These are phyloP conservation scores for Adineta ricciae DNA, from an alignment of 2,888 invertebrate species.

Conservation along the genomic window DNA sequence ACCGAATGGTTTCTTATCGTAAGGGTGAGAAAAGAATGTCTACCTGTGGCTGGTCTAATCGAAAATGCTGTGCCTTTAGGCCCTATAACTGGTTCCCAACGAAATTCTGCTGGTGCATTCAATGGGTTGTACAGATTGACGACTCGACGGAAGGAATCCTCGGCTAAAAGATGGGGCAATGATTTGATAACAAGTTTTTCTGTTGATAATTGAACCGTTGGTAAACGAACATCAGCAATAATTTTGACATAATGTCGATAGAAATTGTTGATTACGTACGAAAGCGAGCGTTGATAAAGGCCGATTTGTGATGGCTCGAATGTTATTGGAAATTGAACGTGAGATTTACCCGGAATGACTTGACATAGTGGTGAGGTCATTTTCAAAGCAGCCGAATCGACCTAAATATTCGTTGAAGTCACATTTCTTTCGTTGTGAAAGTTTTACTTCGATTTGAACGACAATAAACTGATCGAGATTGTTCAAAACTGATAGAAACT, in stretches of 20 bases:
- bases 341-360: slow-evolving; percentile 47
- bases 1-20: background rate
- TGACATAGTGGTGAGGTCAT: slow-evolving; percentile 49
- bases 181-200: slow-evolving; percentile 42
- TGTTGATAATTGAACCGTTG: slow-evolving; percentile 43
- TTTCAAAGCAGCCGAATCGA: slow-evolving; percentile 47
- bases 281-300: slow-evolving; percentile 39
- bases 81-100: slow-evolving; percentile 47
- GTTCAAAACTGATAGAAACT: slow-evolving; percentile 46
- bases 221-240: slow-evolving; percentile 46
- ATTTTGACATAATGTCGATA: slow-evolving; percentile 48
- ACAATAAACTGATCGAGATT: slow-evolving; percentile 47
- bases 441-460: slow-evolving; percentile 45
- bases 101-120: slow-evolving; percentile 48
- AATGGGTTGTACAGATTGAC: slow-evolving; percentile 46
- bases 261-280: slow-evolving; percentile 46
- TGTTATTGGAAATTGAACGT: slow-evolving; percentile 46
- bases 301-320: slow-evolving; percentile 41
- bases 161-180: slow-evolving; percentile 43
- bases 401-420: slow-evolving; percentile 37
- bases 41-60: slow-evolving; percentile 49
- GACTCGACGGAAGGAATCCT: slow-evolving; percentile 45
- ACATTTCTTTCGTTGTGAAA: background rate
- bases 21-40: background rate
- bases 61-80: slow-evolving; percentile 49